Conservation (phyloP, 2,113 vertebrate species). For the Indicator maculatus region DNA sequence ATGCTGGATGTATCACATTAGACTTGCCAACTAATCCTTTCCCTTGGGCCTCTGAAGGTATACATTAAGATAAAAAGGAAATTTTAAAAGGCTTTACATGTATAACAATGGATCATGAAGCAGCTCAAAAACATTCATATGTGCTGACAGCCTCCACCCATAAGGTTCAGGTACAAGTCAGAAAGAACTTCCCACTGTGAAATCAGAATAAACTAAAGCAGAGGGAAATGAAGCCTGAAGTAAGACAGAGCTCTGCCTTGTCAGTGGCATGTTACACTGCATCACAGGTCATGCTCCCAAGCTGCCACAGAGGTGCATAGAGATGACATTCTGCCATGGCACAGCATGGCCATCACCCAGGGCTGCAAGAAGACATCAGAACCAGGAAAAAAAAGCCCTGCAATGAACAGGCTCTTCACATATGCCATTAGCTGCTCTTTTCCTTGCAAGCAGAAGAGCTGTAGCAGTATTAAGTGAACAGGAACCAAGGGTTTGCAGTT, state of each 20-base stretch:
- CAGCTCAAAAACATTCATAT: background rate
- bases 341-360: background rate
- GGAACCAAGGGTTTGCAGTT: background rate
- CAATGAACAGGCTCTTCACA: accelerated
- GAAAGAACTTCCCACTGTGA: background rate
- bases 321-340: background rate
- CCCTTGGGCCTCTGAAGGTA: background rate
- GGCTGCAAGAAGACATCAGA: background rate
- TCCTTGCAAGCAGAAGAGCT: background rate
- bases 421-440: background rate
- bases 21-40: background rate
- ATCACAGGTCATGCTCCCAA: accelerated
- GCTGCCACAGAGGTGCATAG: background rate
- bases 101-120: background rate
- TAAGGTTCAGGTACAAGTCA: background rate
- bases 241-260: background rate
- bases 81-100: background rate
- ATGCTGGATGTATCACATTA: background rate
- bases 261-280: background rate
- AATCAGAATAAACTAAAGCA: background rate
- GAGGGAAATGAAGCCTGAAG: background rate
- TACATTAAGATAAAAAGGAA: background rate
- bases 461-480: background rate
- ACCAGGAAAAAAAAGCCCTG: background rate
- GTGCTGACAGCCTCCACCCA: background rate